A percentile compares a stretch with the other conserved stretches of the same genome.
These are phyloP conservation scores for Cyrtorhinus lividipennis DNA, from an alignment of 1,140 invertebrate genomes.

Conservation along the genomic window DNA sequence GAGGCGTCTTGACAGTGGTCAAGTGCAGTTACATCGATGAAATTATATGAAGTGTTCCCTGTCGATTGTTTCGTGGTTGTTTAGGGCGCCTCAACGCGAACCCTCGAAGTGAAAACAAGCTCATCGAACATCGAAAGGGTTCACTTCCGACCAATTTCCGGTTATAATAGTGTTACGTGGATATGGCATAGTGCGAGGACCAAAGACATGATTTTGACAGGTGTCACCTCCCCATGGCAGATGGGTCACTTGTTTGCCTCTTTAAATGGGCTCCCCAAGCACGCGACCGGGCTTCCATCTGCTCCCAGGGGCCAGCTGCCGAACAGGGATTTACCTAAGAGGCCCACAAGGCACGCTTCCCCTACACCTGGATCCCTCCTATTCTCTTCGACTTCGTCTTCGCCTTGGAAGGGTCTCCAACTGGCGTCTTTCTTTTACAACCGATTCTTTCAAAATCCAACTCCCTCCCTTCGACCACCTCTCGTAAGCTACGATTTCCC, in stretches of 20 bases:
- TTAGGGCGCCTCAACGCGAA: too few species aligned
- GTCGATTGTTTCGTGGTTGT: too few species aligned
- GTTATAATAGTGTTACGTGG: too few species aligned
- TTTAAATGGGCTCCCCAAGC: background rate
- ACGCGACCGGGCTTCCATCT: conserved; percentile 1
- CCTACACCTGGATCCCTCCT: conserved; percentile 2
- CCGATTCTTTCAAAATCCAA: background rate
- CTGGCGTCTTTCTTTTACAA: conserved; percentile 1
- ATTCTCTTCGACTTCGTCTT: conserved; percentile 6
- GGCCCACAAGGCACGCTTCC: conserved; percentile 5
- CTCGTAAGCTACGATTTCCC: background rate
- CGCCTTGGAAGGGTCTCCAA: background rate
- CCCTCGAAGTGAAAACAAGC: too few species aligned
- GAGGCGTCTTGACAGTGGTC: too few species aligned
- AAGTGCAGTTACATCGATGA: too few species aligned
- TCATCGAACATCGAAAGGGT: too few species aligned
- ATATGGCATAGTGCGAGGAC: background rate
- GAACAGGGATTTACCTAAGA: conserved; percentile 8
- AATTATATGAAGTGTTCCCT: too few species aligned
- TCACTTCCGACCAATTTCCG: too few species aligned
- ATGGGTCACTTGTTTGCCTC: conserved; percentile 9
- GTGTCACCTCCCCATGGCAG: background rate
- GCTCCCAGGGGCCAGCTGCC: background rate
- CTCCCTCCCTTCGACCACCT: background rate
- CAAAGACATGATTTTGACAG: conserved; percentile 1